Evolutionary conservation across 2,797 vertebrate genomes (phyloP).

Genomic region (Melanotaenia boesemani): DNA sequence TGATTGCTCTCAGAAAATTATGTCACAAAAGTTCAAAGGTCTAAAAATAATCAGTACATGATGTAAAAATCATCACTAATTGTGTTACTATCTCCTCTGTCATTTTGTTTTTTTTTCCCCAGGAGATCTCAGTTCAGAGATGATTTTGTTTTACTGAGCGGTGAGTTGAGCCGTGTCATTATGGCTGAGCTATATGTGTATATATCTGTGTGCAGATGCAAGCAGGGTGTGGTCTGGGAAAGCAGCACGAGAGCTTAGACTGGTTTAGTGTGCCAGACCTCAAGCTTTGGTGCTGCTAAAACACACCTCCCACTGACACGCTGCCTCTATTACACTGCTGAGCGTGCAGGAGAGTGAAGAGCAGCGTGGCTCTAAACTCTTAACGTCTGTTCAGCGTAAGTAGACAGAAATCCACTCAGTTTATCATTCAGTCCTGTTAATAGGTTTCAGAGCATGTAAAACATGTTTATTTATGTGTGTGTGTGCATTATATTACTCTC

Average conservation of each 20-base stretch:
- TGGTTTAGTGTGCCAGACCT: constrained; percentile 48
- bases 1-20: constrained; percentile 13
- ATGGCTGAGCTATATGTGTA: constrained; percentile 48
- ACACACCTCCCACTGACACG: constrained; percentile 55
- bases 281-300: constrained; percentile 53
- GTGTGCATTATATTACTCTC: constrained; percentile 14
- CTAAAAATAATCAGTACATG: constrained; percentile 44
- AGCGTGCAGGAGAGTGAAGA: constrained; percentile 13
- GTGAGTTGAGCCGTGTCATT: constrained; percentile 64
- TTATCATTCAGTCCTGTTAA: constrained; percentile 35
- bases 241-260: constrained; percentile 25
- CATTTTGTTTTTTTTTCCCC: constrained; percentile 50
- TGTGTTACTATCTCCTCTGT: constrained; percentile 38
- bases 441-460: constrained; percentile 18
- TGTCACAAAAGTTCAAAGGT: constrained; percentile 19
- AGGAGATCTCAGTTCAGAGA: constrained; percentile 32
- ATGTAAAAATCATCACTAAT: constrained; percentile 16
- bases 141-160: constrained; percentile 36
- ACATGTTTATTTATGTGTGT: constrained; percentile 21
- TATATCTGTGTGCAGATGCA: constrained; percentile 46
- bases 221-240: constrained; percentile 71
- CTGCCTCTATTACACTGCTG: constrained; percentile 27
- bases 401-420: constrained; percentile 21
- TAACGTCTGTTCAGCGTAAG: neutral
- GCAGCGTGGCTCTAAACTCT: constrained; percentile 2